phyloP scores from a whole-genome alignment of 2,888 invertebrate species.

The Linyphia triangularis region DNA sequence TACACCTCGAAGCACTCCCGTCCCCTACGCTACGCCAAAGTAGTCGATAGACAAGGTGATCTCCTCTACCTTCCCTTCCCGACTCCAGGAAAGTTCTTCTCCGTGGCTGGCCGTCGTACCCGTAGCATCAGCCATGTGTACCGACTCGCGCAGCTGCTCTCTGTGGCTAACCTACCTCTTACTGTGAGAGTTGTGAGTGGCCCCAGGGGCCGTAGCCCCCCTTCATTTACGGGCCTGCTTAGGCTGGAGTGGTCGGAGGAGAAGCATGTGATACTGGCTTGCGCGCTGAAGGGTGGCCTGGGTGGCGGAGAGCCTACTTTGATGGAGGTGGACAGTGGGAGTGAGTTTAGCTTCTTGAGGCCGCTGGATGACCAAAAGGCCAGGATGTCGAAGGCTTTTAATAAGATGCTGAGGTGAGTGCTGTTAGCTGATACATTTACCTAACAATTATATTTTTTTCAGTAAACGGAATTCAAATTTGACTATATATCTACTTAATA shows the following conservation, averaged over 20 bases:
- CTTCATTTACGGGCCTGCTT: constrained; percentile 84
- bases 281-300: constrained; percentile 82
- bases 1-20: constrained; percentile 49
- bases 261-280: constrained; percentile 85
- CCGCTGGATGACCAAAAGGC: constrained; percentile 84
- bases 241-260: constrained; percentile 84
- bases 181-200: constrained; percentile 83
- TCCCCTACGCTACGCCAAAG: constrained; percentile 67
- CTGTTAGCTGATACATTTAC: too few relatives aligned
- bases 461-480: too few relatives aligned
- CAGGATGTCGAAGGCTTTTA: constrained; percentile 84
- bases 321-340: constrained; percentile 82
- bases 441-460: too few relatives aligned
- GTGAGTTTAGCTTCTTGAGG: constrained; percentile 83
- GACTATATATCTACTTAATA: too few relatives aligned
- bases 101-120: constrained; percentile 83
- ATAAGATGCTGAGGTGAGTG: constrained; percentile 81
- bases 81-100: constrained; percentile 88
- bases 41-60: constrained; percentile 78
- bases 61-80: constrained; percentile 87
- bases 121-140: constrained; percentile 81
- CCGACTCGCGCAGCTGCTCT: constrained; percentile 82
- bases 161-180: constrained; percentile 83
- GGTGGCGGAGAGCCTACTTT: constrained; percentile 80
- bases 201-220: constrained; percentile 78